phyloP scores from a whole-genome alignment of 2,888 invertebrate species.

The Eueremaeus valkanovi region DNA sequence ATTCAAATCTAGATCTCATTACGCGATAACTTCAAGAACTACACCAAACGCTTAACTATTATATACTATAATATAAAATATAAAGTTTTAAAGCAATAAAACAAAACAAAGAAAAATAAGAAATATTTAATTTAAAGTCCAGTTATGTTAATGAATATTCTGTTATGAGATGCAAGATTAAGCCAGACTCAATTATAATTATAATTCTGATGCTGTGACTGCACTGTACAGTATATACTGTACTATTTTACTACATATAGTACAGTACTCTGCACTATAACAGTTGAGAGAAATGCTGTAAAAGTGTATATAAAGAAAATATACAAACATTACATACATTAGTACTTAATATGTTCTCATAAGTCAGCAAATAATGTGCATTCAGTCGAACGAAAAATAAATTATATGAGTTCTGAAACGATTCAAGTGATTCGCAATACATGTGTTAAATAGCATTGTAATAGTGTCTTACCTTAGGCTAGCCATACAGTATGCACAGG shows the following conservation, averaged over 20 bases:
- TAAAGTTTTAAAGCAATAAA: neutral
- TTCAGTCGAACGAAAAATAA: neutral
- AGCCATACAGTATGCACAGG: neutral
- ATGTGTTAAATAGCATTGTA: slow-evolving; percentile 22
- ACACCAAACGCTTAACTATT: neutral
- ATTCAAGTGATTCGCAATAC: neutral
- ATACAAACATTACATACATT: no score
- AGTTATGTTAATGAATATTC: neutral
- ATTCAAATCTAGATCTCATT: slow-evolving; percentile 23
- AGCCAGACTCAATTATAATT: neutral
- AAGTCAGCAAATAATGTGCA: no score
- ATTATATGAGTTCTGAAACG: neutral
- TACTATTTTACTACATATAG: no score
- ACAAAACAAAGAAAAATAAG: neutral
- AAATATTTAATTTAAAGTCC: neutral
- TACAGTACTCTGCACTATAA: no score
- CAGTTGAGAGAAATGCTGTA: no score
- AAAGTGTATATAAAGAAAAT: no score
- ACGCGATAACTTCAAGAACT: neutral
- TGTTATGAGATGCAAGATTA: neutral
- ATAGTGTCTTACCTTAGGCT: neutral
- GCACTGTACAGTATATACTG: no score
- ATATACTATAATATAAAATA: neutral
- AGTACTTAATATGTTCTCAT: no score
- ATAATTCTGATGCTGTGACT: no score